phyloP scores from a whole-genome alignment of 2,797 vertebrate genomes.

The Yasuhikotakia modesta region DNA sequence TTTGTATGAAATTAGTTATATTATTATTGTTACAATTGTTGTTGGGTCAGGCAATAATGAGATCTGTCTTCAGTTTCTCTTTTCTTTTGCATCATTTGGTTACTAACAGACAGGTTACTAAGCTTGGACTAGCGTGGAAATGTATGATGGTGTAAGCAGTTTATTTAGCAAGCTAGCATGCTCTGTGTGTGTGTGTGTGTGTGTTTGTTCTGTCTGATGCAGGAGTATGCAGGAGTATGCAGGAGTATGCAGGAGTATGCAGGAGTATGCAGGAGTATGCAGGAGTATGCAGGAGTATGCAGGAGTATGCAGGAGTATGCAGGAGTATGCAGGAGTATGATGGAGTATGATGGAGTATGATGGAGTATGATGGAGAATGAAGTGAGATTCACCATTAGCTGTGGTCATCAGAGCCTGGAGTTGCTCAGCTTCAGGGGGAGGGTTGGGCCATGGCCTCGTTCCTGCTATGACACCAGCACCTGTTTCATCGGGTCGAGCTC shows the following conservation, averaged over 20 bases:
- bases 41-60: conserved; percentile 35
- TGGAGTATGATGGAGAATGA: neutral
- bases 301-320: too few species aligned
- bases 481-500: conserved; percentile 82
- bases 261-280: too few species aligned
- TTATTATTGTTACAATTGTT: too few species aligned
- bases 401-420: conserved; percentile 87
- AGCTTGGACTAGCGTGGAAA: neutral
- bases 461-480: conserved; percentile 57
- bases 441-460: conserved; percentile 85
- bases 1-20: conserved; percentile 32
- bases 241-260: too few species aligned
- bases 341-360: neutral
- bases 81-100: too few species aligned
- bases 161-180: neutral
- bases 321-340: neutral
- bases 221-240: too few species aligned
- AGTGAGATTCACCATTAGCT: conserved; percentile 77
- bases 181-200: neutral
- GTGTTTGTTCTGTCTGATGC: neutral
- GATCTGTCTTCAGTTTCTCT: neutral
- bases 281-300: too few species aligned
- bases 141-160: neutral
- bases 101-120: too few species aligned
- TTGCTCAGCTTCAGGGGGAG: conserved; percentile 86